phyloP scores from a whole-genome alignment of 64 coral and sea anemone genomes.

The Montipora foliosa region DNA sequence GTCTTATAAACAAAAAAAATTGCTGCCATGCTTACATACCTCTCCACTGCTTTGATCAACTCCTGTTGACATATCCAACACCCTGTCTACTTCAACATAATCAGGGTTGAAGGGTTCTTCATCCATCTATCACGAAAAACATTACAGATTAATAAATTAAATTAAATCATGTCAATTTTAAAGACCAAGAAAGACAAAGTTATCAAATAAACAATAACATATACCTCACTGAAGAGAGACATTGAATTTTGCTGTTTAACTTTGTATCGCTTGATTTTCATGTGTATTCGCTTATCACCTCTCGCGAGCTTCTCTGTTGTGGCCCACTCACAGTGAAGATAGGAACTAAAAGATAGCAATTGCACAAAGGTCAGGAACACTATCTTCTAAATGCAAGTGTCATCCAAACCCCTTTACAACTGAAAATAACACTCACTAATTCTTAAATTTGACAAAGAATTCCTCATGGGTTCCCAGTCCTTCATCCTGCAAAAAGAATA shows the following conservation, averaged over 20 bases:
- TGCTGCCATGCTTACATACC: slow-evolving; percentile 48
- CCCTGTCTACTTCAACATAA: slow-evolving; percentile 97
- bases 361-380: background rate
- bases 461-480: slow-evolving; percentile 68
- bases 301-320: slow-evolving; percentile 82
- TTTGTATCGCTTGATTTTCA: slow-evolving; percentile 96
- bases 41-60: slow-evolving; percentile 89
- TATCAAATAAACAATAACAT: background rate
- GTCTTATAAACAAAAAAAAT: background rate
- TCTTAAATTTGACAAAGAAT: slow-evolving; percentile 98
- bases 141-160: no score
- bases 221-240: slow-evolving; percentile 90
- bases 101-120: slow-evolving; percentile 98
- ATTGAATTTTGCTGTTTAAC: slow-evolving; percentile 82
- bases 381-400: background rate
- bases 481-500: slow-evolving; percentile 25
- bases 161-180: background rate
- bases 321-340: slow-evolving; percentile 97
- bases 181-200: background rate
- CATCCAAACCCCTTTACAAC: background rate
- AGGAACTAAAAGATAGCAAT: slow-evolving; percentile 68
- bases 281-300: slow-evolving; percentile 96
- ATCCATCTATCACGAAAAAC: slow-evolving; percentile 71
- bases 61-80: slow-evolving; percentile 96
- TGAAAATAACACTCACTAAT: slow-evolving; percentile 83